These are phyloP conservation scores for Megaceryle maxima DNA, from an alignment of 2,113 vertebrate species.

Conservation along the genomic window DNA sequence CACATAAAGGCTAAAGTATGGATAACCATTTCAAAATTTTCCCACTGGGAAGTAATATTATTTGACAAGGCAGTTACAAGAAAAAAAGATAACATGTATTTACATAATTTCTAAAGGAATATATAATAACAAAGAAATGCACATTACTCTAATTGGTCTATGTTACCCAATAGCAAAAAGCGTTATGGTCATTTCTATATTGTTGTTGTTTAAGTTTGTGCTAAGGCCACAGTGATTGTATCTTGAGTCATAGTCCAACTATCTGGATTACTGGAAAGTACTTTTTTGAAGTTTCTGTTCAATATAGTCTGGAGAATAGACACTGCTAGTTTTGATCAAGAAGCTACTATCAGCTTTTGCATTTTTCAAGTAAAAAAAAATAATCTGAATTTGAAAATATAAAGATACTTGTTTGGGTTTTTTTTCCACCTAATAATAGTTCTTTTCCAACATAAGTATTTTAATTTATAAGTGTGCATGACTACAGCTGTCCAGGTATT, in stretches of 20 bases:
- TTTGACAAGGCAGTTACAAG: neutral
- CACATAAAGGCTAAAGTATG: neutral
- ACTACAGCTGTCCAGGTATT: neutral
- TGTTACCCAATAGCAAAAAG: neutral
- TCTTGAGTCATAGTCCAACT: neutral
- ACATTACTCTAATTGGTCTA: neutral
- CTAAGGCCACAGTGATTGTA: neutral
- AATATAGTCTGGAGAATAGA: neutral
- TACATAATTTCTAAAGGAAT: neutral
- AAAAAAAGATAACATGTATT: neutral
- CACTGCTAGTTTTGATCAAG: neutral
- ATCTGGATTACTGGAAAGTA: neutral
- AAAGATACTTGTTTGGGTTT: neutral
- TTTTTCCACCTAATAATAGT: neutral
- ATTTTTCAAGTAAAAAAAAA: neutral
- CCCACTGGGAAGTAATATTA: neutral
- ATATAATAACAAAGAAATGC: neutral
- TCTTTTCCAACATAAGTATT: neutral
- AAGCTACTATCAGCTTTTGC: neutral
- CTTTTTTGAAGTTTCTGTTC: neutral
- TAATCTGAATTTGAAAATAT: neutral
- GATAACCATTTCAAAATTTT: neutral
- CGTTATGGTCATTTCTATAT: neutral
- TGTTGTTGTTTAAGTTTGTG: neutral
- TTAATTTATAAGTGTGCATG: neutral